Conservation (phyloP, 2,113 vertebrate species). For the Pteropus alecto region DNA sequence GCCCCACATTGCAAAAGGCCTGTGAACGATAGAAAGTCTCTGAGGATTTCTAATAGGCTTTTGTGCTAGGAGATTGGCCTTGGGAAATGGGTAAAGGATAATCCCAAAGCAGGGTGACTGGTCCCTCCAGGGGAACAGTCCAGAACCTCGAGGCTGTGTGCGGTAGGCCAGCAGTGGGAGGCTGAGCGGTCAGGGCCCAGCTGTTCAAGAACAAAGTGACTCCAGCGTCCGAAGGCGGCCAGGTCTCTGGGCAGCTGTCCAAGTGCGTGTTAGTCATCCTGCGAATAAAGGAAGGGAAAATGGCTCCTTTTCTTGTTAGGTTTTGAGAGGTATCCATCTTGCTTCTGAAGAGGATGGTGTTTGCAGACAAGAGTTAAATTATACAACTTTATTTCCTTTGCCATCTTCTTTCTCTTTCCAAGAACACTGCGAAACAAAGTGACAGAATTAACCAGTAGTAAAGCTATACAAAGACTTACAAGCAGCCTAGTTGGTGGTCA, state of each 20-base stretch:
- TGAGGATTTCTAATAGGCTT: background rate
- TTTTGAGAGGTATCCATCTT: background rate
- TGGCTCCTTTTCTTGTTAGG: background rate
- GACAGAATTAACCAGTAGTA: background rate
- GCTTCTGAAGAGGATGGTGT: background rate
- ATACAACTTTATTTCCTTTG: background rate
- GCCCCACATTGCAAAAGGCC: background rate
- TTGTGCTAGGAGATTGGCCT: background rate
- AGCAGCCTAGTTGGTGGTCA: background rate
- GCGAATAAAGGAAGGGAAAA: background rate
- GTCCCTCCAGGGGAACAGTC: no score
- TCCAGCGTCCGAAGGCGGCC: background rate
- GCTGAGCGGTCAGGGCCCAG: accelerated
- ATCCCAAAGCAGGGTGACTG: background rate
- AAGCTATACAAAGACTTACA: background rate
- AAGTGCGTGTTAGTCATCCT: background rate
- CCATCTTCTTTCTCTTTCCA: background rate
- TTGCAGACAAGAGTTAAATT: background rate
- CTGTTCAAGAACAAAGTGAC: background rate
- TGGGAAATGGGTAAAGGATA: background rate
- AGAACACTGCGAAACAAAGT: background rate
- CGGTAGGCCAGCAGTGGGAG: background rate
- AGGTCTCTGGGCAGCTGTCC: background rate
- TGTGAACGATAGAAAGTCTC: background rate
- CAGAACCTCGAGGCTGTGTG: background rate